These are phyloP conservation scores for Argyrosomus japonicus DNA, from an alignment of 2,113 vertebrate genomes.

Conservation along the genomic window DNA sequence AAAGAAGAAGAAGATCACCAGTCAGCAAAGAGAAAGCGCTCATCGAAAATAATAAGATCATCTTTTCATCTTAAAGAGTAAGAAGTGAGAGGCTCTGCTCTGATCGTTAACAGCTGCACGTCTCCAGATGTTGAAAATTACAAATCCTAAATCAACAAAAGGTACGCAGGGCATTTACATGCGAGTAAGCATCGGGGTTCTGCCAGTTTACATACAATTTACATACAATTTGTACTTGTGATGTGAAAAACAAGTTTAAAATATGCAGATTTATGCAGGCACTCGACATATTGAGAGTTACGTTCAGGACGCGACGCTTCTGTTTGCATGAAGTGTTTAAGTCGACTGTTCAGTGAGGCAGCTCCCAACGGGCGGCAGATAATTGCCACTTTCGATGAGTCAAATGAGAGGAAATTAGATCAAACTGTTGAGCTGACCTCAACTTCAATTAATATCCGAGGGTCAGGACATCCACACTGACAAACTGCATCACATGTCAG, in stretches of 20 bases:
- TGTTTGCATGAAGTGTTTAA: too few relatives aligned
- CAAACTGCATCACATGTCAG: neutral
- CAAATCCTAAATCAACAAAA: neutral
- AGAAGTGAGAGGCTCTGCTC: neutral
- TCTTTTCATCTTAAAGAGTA: neutral
- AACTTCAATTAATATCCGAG: slow-evolving; percentile 39
- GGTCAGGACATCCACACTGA: slow-evolving; percentile 30
- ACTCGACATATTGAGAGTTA: neutral
- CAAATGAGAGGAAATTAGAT: slow-evolving; percentile 54
- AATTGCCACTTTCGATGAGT: slow-evolving; percentile 60
- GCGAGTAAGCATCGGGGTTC: neutral
- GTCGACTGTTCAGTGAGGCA: slow-evolving; percentile 32
- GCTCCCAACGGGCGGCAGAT: slow-evolving; percentile 38
- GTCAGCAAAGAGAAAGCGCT: too few relatives aligned
- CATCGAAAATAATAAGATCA: too few relatives aligned
- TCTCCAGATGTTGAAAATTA: neutral
- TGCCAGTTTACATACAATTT: neutral
- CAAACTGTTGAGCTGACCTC: slow-evolving; percentile 55
- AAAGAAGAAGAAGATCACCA: neutral
- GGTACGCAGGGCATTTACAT: neutral
- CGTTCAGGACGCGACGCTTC: slow-evolving; percentile 13
- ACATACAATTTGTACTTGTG: neutral
- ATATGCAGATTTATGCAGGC: slow-evolving; percentile 13
- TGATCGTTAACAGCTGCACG: neutral
- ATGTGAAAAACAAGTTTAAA: slow-evolving; percentile 4